Conservation (phyloP, 2,797 vertebrate genomes). For the Amphiprion clarkii region DNA sequence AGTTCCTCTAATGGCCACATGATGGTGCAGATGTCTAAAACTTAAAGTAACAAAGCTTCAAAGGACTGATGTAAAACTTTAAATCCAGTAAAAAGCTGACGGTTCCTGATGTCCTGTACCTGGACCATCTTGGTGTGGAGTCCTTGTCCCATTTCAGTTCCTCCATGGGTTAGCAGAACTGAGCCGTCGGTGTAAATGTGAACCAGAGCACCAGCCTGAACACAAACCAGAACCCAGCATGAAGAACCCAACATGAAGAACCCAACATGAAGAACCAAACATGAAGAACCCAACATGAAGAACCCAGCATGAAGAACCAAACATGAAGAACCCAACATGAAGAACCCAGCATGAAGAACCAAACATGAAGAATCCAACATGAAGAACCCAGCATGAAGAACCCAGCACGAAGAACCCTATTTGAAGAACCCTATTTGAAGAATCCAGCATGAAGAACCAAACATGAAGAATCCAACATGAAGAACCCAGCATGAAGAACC, state of each 20-base stretch:
- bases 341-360: too few species aligned
- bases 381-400: too few species aligned
- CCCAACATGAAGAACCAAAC: not conserved
- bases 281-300: too few species aligned
- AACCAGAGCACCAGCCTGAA: conserved; percentile 92
- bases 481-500: too few species aligned
- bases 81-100: too few species aligned
- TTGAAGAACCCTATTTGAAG: too few species aligned
- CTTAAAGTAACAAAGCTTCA: too few species aligned
- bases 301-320: too few species aligned
- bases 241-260: too few species aligned
- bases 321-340: too few species aligned
- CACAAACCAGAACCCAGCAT: conserved; percentile 1
- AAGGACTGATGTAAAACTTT: too few species aligned
- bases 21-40: not conserved
- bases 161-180: conserved; percentile 93
- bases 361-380: not conserved
- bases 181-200: conserved; percentile 97
- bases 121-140: conserved; percentile 98
- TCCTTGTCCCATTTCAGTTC: conserved; percentile 98
- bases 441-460: not conserved
- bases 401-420: not conserved
- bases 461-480: not conserved
- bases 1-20: not conserved
- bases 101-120: conserved; percentile 36